A percentile compares a stretch with the other conserved stretches of the same genome.
Evolutionary conservation across 2,888 invertebrate genomes (phyloP).

Genomic region (Temnothorax ravouxi): DNA sequence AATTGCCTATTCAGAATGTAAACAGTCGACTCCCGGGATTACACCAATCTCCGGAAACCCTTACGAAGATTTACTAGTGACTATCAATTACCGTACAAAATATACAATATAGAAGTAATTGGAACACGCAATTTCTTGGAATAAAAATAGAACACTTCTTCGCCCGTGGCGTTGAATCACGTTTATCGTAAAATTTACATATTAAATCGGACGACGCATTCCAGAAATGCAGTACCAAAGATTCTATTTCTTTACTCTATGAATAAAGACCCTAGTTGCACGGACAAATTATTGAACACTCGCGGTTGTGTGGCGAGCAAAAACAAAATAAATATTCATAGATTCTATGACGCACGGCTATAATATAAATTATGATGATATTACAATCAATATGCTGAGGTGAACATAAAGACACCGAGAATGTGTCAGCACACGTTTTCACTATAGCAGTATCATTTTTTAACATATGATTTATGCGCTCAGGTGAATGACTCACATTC

Average conservation of each 20-base stretch:
- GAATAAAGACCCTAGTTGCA: not conserved
- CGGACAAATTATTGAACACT: not conserved
- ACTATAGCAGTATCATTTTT: not conserved
- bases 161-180: not conserved
- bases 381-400: not conserved
- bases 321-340: constrained; percentile 25
- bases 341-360: not conserved
- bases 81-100: constrained; percentile 3
- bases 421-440: not conserved
- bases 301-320: not conserved
- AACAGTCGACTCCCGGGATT: not conserved
- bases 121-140: not conserved
- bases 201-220: not conserved
- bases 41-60: not conserved
- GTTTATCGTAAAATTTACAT: not conserved
- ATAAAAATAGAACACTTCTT: constrained; percentile 18
- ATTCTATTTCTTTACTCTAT: not conserved
- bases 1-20: not conserved
- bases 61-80: constrained; percentile 2
- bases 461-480: not conserved
- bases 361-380: not conserved
- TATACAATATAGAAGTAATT: constrained; percentile 4
- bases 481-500: not conserved
- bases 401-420: not conserved
- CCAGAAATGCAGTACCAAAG: not conserved